These are phyloP conservation scores for Leptogaster cylindrica DNA, from an alignment of 2,888 invertebrate genomes.

Conservation along the genomic window DNA sequence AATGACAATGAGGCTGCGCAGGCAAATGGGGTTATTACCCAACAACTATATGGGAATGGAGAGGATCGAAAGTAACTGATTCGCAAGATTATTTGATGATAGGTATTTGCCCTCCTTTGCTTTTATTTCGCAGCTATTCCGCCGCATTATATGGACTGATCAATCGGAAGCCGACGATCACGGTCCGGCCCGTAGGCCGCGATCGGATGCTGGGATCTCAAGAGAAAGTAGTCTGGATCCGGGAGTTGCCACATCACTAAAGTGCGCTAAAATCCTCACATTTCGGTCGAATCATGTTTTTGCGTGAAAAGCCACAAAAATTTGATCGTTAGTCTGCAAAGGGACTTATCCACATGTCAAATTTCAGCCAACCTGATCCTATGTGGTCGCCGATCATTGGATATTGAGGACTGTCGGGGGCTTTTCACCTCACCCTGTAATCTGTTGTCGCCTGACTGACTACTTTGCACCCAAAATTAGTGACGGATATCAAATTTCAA, in stretches of 20 bases:
- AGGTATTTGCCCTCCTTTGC: not conserved
- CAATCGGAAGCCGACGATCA: too few species aligned
- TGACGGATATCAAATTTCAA: constrained; percentile 37
- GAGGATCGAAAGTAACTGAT: not conserved
- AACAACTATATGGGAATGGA: not conserved
- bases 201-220: too few species aligned
- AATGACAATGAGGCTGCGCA: constrained; percentile 2
- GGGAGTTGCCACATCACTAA: too few species aligned
- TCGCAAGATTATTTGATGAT: not conserved
- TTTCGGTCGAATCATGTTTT: not conserved
- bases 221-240: too few species aligned
- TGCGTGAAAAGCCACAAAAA: constrained; percentile 36
- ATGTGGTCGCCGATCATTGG: constrained; percentile 39
- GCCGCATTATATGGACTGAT: not conserved
- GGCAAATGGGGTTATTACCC: not conserved
- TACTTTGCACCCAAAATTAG: constrained; percentile 37
- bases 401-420: constrained; percentile 4
- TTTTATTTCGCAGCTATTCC: not conserved
- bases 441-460: constrained; percentile 35
- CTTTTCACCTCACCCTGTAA: constrained; percentile 27
- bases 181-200: too few species aligned
- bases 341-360: constrained; percentile 26
- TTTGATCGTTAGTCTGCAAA: constrained; percentile 24
- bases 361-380: constrained; percentile 29
- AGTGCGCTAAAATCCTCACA: constrained; percentile 7